Base-by-base conservation (phyloP, 2,888 invertebrate genomes). In the Omphaloscelis lunosa region DNA sequence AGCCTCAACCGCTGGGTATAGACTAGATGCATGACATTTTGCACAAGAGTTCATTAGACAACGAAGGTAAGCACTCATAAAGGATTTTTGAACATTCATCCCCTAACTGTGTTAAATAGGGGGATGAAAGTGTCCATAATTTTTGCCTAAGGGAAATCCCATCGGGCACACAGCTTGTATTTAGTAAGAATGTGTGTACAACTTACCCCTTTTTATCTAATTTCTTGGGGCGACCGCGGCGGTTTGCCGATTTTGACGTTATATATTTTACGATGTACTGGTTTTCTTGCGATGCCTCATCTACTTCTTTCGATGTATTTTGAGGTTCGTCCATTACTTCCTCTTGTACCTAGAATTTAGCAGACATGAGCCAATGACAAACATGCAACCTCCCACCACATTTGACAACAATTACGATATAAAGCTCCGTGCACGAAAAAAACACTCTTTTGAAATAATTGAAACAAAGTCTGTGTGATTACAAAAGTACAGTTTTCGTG, bases 121-220 rank as follows among this genome's bases (percentile, higher is more conserved):
- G 51, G n/a, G n/a, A 56, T 56, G n/a, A n/a, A n/a, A n/a, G n/a
- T n/a, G 1, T 3, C 3, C 1, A 3, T 34, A 0, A n/a, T 56
- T 56, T 56, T 12, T n/a, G 5, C 5, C 11, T n/a, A 56, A 11
- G 12, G n/a, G n/a, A n/a, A 1, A n/a, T 5, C 5, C 53, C n/a
- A n/a, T 56, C n/a, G n/a, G 56, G 53, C 9, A 53, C 53, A 11
- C 20, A 51, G 53, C 53, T 53, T 23, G 23, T 53, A 53, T 53
- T 53, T 41, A 23, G 12, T 58, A 23, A 11, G 2, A 29, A 45
- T 39, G 23, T 48, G 4, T 45, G 4, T n/a, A 39, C 11, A 15
- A 77, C 67, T 71, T 59, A 79, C 82, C 72, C 23, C 45, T 72
- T 83, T 41, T 75, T 79, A 12, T 70, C 75, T n/a, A 72, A 8